phyloP scores from a whole-genome alignment of 2,797 vertebrate species.

The Spheniscus humboldti region DNA sequence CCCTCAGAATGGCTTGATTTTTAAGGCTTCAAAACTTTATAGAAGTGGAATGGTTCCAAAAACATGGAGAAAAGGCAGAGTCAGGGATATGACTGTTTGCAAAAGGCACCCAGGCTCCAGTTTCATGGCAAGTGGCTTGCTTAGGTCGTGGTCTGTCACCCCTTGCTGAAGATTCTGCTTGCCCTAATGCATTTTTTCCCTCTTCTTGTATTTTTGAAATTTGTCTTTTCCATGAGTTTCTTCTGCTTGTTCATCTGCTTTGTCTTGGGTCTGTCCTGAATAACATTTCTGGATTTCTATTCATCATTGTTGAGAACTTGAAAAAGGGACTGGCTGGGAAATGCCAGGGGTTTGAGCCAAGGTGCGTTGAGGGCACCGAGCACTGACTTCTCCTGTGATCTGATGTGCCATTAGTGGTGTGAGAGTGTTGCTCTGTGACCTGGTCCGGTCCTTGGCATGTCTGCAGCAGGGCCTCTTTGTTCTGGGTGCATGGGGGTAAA shows the following conservation, averaged over 20 bases:
- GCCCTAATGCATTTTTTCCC: not conserved
- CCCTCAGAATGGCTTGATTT: not conserved
- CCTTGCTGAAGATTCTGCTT: not conserved
- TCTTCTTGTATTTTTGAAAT: not conserved
- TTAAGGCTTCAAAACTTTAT: not conserved
- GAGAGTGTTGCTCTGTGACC: not conserved
- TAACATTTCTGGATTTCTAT: not conserved
- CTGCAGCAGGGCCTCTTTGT: not conserved
- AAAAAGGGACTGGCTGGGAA: not conserved
- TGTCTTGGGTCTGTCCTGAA: not conserved
- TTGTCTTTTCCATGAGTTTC: not conserved
- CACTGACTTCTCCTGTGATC: accelerated
- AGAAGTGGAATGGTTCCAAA: not conserved
- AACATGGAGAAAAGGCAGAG: not conserved
- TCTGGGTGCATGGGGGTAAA: not conserved
- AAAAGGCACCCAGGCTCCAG: not conserved
- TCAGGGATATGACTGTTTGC: not conserved
- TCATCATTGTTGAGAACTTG: not conserved
- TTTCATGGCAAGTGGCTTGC: not conserved
- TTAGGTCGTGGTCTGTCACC: not conserved
- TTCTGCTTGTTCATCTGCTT: not conserved
- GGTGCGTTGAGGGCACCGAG: not conserved
- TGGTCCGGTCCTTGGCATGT: not conserved
- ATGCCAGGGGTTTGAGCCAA: not conserved
- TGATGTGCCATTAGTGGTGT: not conserved